These are phyloP conservation scores for Capricornis sumatraensis DNA, from an alignment of 2,113 vertebrate genomes.

Conservation along the genomic window DNA sequence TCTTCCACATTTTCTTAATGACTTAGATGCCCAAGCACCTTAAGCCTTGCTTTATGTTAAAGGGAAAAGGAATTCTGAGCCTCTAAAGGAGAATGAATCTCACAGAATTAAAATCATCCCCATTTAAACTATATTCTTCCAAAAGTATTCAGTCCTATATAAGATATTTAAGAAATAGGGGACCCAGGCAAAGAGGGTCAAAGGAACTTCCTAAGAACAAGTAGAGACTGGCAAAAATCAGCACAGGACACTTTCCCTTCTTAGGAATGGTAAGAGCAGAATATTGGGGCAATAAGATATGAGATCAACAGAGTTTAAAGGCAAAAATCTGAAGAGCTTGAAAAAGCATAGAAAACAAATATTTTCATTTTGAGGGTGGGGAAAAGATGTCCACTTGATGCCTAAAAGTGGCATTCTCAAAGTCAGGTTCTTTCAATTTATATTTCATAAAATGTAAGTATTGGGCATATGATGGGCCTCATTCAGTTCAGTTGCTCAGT, in stretches of 20 bases:
- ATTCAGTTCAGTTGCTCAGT: background rate
- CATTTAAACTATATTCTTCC: background rate
- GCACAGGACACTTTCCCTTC: background rate
- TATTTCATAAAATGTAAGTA: background rate
- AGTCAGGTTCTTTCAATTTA: background rate
- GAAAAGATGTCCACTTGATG: background rate
- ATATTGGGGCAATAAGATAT: background rate
- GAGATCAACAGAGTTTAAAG: background rate
- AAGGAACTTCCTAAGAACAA: background rate
- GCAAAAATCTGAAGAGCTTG: background rate
- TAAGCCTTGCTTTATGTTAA: background rate
- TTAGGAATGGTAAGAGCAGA: background rate
- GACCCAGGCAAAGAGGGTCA: background rate
- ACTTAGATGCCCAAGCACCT: background rate
- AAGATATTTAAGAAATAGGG: background rate
- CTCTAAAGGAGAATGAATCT: background rate
- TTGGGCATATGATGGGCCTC: background rate
- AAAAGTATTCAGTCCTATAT: background rate
- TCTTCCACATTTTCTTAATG: background rate
- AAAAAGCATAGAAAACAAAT: background rate
- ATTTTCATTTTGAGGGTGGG: background rate
- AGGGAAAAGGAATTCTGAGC: background rate
- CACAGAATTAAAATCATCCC: background rate
- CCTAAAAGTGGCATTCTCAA: background rate
- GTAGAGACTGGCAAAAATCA: fast-evolving